These are phyloP conservation scores for Gouania willdenowi DNA, from an alignment of 2,797 vertebrate species.

Conservation along the genomic window DNA sequence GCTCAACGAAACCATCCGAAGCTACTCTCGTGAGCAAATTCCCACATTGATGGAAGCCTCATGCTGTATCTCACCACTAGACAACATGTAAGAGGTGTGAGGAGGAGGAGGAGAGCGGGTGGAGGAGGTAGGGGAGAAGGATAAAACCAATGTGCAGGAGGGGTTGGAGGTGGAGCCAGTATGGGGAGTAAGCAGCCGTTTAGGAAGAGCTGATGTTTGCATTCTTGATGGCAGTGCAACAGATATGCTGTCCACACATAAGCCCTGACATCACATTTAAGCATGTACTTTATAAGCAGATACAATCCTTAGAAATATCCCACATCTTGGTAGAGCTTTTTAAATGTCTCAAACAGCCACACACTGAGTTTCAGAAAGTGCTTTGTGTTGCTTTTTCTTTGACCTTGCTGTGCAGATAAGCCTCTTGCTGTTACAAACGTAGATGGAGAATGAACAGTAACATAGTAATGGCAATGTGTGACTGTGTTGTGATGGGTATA, in stretches of 20 bases:
- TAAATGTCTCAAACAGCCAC: not conserved
- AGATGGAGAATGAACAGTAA: no score
- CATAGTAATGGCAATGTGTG: no score
- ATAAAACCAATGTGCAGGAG: no score
- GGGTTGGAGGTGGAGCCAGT: conserved; percentile 34
- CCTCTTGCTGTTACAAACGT: not conserved
- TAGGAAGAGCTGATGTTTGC: conserved; percentile 26
- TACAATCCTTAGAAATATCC: no score
- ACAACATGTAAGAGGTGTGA: conserved; percentile 48
- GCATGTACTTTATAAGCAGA: conserved; percentile 10
- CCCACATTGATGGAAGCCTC: conserved; percentile 46
- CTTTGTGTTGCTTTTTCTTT: not conserved
- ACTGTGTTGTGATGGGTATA: no score
- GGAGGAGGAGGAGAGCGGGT: conserved; percentile 30
- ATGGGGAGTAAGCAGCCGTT: conserved; percentile 43
- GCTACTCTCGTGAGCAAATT: conserved; percentile 36
- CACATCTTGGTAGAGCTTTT: not conserved
- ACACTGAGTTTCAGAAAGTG: not conserved
- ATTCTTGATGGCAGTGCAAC: conserved; percentile 4
- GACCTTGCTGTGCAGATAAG: conserved; percentile 5
- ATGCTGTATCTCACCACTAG: conserved; percentile 40
- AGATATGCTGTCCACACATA: not conserved
- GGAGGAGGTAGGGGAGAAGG: conserved; percentile 38
- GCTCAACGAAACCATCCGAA: conserved; percentile 3
- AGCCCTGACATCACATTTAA: conserved; percentile 1